These are phyloP conservation scores for Nephrotoma flavescens DNA, from an alignment of 2,888 invertebrate genomes.

Conservation along the genomic window DNA sequence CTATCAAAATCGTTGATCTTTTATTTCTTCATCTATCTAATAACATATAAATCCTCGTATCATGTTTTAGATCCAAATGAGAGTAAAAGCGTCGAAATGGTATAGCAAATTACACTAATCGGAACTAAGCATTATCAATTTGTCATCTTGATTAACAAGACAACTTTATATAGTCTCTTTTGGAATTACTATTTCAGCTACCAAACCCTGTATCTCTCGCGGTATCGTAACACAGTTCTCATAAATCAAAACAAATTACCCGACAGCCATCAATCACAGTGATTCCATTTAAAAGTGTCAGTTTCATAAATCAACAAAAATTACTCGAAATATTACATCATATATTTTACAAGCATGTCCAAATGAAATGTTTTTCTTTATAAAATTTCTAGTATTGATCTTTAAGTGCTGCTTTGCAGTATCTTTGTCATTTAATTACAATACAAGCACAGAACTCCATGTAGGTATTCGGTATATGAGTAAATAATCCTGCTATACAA, in stretches of 20 bases:
- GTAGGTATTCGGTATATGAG: not conserved
- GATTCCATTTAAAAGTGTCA: not conserved
- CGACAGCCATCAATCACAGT: not conserved
- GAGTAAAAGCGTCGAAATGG: too few species aligned
- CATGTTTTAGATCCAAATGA: too few species aligned
- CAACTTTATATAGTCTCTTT: too few species aligned
- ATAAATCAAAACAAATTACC: not conserved
- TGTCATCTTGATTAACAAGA: too few species aligned
- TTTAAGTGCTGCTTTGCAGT: not conserved
- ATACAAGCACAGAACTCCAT: not conserved
- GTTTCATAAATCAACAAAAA: not conserved
- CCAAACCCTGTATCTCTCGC: too few species aligned
- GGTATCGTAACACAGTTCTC: not conserved
- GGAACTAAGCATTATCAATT: too few species aligned
- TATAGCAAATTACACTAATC: too few species aligned
- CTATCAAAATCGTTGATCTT: too few species aligned
- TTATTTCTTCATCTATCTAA: too few species aligned
- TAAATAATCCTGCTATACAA: not conserved
- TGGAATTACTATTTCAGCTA: too few species aligned
- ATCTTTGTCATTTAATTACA: not conserved
- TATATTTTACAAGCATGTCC: not conserved
- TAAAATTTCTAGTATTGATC: not conserved
- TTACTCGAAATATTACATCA: not conserved
- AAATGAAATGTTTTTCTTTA: not conserved
- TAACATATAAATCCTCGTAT: too few species aligned